These are phyloP conservation scores for Suricata suricatta DNA, from an alignment of 2,113 vertebrate genomes.

Conservation along the genomic window DNA sequence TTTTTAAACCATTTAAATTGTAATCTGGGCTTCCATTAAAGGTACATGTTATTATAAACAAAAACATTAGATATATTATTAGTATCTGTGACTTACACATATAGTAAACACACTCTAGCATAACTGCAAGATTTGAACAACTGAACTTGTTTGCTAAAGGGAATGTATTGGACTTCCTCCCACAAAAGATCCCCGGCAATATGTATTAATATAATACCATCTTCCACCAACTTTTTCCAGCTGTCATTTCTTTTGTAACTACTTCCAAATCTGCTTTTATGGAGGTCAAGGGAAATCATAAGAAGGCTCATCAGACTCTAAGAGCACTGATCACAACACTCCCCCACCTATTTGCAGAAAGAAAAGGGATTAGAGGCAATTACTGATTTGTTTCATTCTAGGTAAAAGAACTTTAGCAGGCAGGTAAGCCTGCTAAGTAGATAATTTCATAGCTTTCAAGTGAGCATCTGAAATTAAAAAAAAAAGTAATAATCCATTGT, in stretches of 20 bases:
- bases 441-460: background rate
- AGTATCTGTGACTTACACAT: background rate
- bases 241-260: background rate
- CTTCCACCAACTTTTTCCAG: background rate
- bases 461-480: background rate
- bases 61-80: background rate
- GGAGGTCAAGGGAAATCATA: background rate
- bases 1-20: background rate
- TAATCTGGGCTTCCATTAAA: background rate
- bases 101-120: background rate
- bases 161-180: background rate
- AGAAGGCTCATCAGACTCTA: background rate
- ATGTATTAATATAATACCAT: background rate
- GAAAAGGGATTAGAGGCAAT: background rate
- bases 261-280: background rate
- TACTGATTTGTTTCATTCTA: background rate
- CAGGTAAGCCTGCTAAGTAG: background rate
- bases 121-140: background rate
- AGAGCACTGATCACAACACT: background rate
- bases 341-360: background rate
- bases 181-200: background rate
- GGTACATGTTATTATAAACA: background rate
- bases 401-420: background rate
- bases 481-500: background rate
- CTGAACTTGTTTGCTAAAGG: background rate